phyloP scores from a whole-genome alignment of 2,797 vertebrate species.

The Enoplosus armatus region DNA sequence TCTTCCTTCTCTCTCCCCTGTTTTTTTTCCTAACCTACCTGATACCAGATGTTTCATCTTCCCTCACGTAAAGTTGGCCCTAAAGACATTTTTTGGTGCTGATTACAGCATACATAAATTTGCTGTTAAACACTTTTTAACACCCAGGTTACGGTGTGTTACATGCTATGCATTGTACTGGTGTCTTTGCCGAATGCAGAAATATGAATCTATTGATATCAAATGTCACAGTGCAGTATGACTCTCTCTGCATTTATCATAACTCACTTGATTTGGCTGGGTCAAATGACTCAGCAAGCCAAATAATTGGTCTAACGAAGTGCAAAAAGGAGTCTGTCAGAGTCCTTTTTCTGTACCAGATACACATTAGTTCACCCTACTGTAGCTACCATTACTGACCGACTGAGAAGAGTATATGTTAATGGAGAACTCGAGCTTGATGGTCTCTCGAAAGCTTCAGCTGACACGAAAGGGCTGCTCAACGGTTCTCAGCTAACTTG shows the following conservation, averaged over 20 bases:
- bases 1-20: slow-evolving; percentile 38
- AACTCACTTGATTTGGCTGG: slow-evolving; percentile 67
- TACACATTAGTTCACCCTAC: slow-evolving; percentile 65
- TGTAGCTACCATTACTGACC: slow-evolving; percentile 62
- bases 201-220: slow-evolving; percentile 29
- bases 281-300: slow-evolving; percentile 79
- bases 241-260: slow-evolving; percentile 60
- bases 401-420: slow-evolving; percentile 66
- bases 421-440: slow-evolving; percentile 72
- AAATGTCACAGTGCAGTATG: slow-evolving; percentile 41
- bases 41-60: slow-evolving; percentile 77
- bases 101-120: slow-evolving; percentile 74
- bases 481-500: slow-evolving; percentile 69
- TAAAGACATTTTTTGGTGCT: slow-evolving; percentile 69
- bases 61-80: slow-evolving; percentile 61
- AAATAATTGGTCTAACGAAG: slow-evolving; percentile 83
- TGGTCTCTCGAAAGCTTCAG: slow-evolving; percentile 72
- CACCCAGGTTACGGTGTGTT: slow-evolving; percentile 36
- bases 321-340: slow-evolving; percentile 74
- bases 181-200: slow-evolving; percentile 27
- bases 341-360: slow-evolving; percentile 58
- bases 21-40: slow-evolving; percentile 53
- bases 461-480: slow-evolving; percentile 76
- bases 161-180: slow-evolving; percentile 18
- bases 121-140: slow-evolving; percentile 68